phyloP scores from a whole-genome alignment of 2,113 vertebrate species.

The Pterocles orientalis region DNA sequence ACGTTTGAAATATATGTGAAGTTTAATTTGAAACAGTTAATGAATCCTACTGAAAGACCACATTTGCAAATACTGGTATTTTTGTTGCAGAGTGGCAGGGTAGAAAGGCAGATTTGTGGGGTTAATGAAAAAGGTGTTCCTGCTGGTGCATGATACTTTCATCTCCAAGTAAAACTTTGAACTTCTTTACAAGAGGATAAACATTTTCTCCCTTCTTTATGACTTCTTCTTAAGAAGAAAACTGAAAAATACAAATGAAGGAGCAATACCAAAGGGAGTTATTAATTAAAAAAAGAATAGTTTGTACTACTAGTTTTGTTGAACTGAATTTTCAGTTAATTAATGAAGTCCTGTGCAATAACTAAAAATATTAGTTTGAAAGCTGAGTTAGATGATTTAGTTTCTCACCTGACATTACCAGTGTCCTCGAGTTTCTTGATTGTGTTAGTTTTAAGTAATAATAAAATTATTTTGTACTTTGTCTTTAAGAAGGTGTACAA shows the following conservation, averaged over 20 bases:
- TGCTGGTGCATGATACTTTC: background rate
- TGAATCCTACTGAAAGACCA: background rate
- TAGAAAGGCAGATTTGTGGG: background rate
- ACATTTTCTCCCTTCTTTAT: background rate
- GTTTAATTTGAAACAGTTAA: background rate
- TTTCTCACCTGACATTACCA: background rate
- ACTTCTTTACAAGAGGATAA: background rate
- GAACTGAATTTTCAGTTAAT: background rate
- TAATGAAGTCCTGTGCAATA: background rate
- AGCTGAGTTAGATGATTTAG: background rate
- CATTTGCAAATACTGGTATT: background rate
- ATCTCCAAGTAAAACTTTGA: background rate
- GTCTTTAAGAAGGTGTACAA: background rate
- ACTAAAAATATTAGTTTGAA: background rate
- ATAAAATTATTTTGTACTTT: background rate
- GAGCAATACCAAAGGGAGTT: background rate
- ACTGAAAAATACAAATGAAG: background rate
- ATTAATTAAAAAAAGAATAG: background rate
- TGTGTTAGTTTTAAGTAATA: background rate
- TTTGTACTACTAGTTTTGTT: background rate
- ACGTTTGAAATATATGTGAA: background rate
- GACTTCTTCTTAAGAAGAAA: background rate
- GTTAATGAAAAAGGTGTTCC: background rate
- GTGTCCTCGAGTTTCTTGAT: background rate
- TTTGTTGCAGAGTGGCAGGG: background rate